phyloP scores from a whole-genome alignment of 2,113 vertebrate genomes.

The Myxocyprinus asiaticus region DNA sequence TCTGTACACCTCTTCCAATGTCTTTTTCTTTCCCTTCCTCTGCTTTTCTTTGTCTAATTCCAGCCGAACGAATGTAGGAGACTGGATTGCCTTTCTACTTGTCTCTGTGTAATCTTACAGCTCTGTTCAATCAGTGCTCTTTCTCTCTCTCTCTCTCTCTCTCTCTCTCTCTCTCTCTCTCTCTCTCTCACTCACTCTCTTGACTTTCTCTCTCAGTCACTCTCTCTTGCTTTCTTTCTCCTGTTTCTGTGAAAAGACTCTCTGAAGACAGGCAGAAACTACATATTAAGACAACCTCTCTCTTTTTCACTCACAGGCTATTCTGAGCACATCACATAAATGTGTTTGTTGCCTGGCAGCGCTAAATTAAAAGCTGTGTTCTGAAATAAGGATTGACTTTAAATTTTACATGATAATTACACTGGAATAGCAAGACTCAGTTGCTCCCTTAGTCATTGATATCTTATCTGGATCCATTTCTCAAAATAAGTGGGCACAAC shows the following conservation, averaged over 20 bases:
- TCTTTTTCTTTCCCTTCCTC: background rate
- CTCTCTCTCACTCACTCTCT: background rate
- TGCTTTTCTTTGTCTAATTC: background rate
- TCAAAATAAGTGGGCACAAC: background rate
- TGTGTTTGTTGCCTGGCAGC: constrained; percentile 1
- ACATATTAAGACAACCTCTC: constrained; percentile 11
- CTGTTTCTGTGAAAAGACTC: constrained; percentile 2
- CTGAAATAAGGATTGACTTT: constrained; percentile 24
- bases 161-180: no score
- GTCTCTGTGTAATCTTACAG: constrained; percentile 6
- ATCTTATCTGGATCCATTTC: constrained; percentile 12
- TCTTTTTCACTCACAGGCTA: background rate
- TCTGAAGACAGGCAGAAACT: constrained; percentile 2
- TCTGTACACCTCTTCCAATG: background rate
- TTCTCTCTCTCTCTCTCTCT: background rate
- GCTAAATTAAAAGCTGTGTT: constrained; percentile 2
- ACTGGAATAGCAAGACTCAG: background rate
- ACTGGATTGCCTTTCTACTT: constrained; percentile 16
- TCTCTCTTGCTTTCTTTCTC: background rate
- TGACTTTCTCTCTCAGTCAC: no score
- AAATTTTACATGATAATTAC: constrained; percentile 25
- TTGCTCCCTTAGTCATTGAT: background rate
- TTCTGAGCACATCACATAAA: background rate
- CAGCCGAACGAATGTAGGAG: background rate
- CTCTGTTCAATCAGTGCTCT: constrained; percentile 16